Conservation (phyloP, 2,797 vertebrate species). For the Myotis daubentonii region DNA sequence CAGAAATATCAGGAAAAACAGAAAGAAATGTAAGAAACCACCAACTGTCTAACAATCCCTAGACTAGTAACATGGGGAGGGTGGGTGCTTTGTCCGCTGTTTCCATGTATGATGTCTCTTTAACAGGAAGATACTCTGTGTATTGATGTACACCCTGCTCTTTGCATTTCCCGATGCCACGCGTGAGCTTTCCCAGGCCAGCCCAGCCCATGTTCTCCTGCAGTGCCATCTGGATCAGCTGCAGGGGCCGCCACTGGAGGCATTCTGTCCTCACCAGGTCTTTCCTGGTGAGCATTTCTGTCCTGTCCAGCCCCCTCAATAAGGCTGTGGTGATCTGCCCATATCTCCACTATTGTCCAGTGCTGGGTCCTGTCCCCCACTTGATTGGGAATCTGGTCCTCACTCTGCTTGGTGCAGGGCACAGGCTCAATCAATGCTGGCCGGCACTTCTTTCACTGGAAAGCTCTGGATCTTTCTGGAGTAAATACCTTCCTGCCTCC, state of each 20-base stretch:
- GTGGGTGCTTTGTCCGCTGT: neutral
- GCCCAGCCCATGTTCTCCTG: too few species aligned
- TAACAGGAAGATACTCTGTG: neutral
- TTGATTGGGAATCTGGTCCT: neutral
- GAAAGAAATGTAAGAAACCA: neutral
- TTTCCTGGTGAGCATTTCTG: neutral
- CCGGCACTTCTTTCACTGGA: neutral
- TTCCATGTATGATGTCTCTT: neutral
- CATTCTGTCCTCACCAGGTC: neutral
- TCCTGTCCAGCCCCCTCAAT: too few species aligned
- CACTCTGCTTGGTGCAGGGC: neutral
- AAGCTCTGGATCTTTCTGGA: neutral
- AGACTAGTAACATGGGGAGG: neutral
- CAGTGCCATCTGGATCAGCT: accelerated
- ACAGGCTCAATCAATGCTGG: neutral
- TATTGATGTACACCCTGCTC: neutral
- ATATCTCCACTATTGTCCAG: too few species aligned
- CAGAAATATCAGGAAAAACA: neutral
- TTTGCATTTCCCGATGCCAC: too few species aligned
- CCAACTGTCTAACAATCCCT: neutral
- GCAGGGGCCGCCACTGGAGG: neutral
- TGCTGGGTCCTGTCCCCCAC: neutral
- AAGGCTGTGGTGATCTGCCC: neutral
- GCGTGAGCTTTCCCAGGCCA: accelerated
- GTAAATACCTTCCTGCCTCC: neutral